Percentiles rank a stretch among this genome's conserved stretches.
These are phyloP conservation scores for Tapirus terrestris DNA, from an alignment of 2,113 vertebrate species.

Conservation along the genomic window DNA sequence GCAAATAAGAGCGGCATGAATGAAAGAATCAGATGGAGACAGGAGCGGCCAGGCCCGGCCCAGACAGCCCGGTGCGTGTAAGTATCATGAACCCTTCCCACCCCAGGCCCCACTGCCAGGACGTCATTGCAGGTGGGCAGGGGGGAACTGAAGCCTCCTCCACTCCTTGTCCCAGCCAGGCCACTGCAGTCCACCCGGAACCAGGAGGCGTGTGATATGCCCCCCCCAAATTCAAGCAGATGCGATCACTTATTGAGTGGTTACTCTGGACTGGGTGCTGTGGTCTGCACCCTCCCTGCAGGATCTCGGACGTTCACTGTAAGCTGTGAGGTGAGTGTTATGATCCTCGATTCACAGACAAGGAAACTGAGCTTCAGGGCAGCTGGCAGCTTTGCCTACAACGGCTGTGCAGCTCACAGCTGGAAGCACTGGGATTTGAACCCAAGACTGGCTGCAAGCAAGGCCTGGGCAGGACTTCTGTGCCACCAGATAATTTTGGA, in stretches of 20 bases:
- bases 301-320: not conserved
- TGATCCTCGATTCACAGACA: not conserved
- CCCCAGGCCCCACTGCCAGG: not conserved
- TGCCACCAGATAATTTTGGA: not conserved
- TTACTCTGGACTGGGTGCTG: not conserved
- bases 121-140: not conserved
- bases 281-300: not conserved
- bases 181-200: not conserved
- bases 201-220: not conserved
- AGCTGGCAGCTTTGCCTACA: not conserved
- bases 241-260: not conserved
- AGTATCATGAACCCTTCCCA: not conserved
- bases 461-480: not conserved
- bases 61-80: accelerated
- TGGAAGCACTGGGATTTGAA: not conserved
- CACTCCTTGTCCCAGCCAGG: not conserved
- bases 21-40: not conserved
- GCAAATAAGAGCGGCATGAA: not conserved
- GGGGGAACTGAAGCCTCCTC: not conserved
- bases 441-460: not conserved
- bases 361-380: not conserved
- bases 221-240: not conserved
- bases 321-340: not conserved
- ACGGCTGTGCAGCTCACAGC: not conserved
- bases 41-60: not conserved